Base-by-base conservation (phyloP, 1,140 invertebrate genomes). In the Euura saliciscinereae region DNA sequence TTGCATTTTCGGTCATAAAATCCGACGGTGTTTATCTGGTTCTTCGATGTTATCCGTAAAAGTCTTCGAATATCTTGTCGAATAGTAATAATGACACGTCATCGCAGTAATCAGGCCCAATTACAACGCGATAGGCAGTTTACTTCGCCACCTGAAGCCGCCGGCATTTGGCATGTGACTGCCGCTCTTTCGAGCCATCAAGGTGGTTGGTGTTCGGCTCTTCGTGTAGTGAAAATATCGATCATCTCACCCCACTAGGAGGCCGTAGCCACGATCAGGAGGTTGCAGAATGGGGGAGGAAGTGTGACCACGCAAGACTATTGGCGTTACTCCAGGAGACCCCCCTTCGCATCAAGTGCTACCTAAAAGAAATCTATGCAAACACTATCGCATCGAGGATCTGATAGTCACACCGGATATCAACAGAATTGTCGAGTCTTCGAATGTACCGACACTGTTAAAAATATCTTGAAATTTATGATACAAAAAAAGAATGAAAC, bases 221-320 rank as follows among this genome's bases (percentile, higher is more conserved):
- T 59, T 5, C 13, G 51, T 59, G 13, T 59, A 59, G 10, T 59
- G 51, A 59, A n/a, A 59, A 59, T 59, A 59, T 59, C 51, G 51
- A 59, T n/a, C 51, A 5, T 3, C 51, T n/a, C 51, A 59, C 6
- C 51, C 51, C 51, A 59, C 6, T 59, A 59, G 13, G 51, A 59
- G 51, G 13, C 51, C 8, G 28, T 28, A 28, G 28, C 28, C 28
- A 28, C 28, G 28, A n/a, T n/a, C n/a, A 28, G 28, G 28, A 28
- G 28, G 51, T 59, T 59, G 51, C 3, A 59, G 5, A 59, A 59
- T 59, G 51, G 51, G 51, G 51, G 46, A 51, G 11, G 28, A 28
- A 28, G 51, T 59, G 51, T 59, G 51, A 59, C 51, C 51, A 59
- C 51, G 51, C 51, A 59, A 59, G 51, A 59, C 51, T 59, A 59